Conservation (phyloP, 2,113 vertebrate species). For the Cottus gobio region DNA sequence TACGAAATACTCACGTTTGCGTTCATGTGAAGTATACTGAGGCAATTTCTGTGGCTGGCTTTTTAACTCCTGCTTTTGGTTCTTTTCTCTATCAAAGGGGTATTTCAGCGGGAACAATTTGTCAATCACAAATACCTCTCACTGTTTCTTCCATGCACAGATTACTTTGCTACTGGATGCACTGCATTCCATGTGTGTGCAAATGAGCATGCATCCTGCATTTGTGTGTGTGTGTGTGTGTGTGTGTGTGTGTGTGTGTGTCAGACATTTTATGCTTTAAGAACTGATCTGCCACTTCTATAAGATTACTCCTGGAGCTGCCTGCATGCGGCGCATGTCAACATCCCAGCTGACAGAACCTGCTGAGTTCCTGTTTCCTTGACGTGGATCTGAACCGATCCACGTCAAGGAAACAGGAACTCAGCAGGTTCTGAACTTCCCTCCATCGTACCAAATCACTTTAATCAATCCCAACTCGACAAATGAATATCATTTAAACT, state of each 20-base stretch:
- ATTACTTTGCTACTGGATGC: conserved; percentile 46
- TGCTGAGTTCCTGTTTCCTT: conserved; percentile 56
- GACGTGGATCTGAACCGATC: conserved; percentile 26
- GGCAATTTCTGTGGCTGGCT: conserved; percentile 61
- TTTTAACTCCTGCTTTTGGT: conserved; percentile 67
- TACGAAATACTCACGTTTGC: conserved; percentile 52
- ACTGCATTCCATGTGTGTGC: background rate
- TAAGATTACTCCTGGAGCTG: conserved; percentile 54
- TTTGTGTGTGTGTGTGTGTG: background rate
- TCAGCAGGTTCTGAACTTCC: conserved; percentile 23
- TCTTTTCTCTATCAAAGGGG: conserved; percentile 62
- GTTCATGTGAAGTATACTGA: conserved; percentile 69
- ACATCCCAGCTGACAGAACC: conserved; percentile 60
- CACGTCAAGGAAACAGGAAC: background rate
- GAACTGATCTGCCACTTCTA: conserved; percentile 59
- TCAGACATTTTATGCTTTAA: conserved; percentile 39
- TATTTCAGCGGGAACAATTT: conserved; percentile 58
- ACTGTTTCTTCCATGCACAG: conserved; percentile 21
- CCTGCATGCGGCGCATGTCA: conserved; percentile 51
- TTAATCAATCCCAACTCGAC: conserved; percentile 57
- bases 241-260: background rate
- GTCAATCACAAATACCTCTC: conserved; percentile 71
- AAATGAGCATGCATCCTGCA: background rate
- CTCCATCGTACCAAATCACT: conserved; percentile 50
- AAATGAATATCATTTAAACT: conserved; percentile 62